These are phyloP conservation scores for Trichomycterus rosablanca DNA, from an alignment of 2,113 vertebrate genomes.

Conservation along the genomic window DNA sequence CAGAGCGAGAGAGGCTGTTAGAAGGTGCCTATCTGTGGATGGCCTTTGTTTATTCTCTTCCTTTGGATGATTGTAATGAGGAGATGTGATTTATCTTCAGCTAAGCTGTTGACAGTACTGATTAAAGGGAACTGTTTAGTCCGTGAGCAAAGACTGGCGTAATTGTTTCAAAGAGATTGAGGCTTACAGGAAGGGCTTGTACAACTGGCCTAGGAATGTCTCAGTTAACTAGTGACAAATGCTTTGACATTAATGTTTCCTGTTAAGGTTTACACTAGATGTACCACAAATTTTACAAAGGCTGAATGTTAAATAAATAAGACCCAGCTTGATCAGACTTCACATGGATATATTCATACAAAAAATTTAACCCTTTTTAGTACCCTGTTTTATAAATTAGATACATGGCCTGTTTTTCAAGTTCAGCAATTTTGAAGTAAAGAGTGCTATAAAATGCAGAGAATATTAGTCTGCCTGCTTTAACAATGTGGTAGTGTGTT, in stretches of 20 bases:
- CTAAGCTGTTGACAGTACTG: constrained; percentile 45
- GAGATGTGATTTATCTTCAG: constrained; percentile 34
- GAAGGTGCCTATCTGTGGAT: constrained; percentile 12
- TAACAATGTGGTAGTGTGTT: constrained; percentile 27
- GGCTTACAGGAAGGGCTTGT: constrained; percentile 20
- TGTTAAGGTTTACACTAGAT: constrained; percentile 9
- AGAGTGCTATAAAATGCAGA: constrained; percentile 28
- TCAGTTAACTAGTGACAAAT: constrained; percentile 17
- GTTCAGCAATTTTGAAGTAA: constrained; percentile 13
- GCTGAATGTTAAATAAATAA: not conserved
- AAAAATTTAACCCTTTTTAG: constrained; percentile 3
- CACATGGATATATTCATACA: constrained; percentile 5
- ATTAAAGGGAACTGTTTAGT: constrained; percentile 38
- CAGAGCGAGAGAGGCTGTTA: constrained; percentile 22
- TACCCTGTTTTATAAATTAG: constrained; percentile 9
- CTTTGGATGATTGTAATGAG: constrained; percentile 34
- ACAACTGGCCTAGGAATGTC: not conserved
- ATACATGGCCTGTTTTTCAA: constrained; percentile 24
- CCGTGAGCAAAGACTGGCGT: constrained; percentile 8
- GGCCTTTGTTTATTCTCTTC: constrained; percentile 30
- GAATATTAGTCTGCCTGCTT: constrained; percentile 16
- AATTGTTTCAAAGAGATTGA: constrained; percentile 13
- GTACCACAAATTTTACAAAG: constrained; percentile 3
- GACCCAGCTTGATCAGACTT: too few relatives aligned
- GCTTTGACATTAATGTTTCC: constrained; percentile 16